Base-by-base conservation (phyloP, 2,888 invertebrate species). In the Apomyelois bistriatella region DNA sequence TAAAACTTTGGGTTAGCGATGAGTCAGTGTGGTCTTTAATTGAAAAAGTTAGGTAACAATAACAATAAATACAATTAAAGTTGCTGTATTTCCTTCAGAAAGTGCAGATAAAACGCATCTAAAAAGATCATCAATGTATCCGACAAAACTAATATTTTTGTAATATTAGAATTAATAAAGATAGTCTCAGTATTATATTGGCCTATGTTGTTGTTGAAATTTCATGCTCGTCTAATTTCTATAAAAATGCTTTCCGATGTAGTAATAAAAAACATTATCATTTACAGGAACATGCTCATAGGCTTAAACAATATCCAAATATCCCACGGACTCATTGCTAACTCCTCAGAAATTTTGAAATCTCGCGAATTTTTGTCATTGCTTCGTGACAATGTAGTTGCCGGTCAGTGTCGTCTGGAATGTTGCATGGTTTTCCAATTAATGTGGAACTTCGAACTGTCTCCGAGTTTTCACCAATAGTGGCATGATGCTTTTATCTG, bases 351-450 rank as follows among this genome's bases (percentile, higher is more conserved):
- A 2, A 30, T 62, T 63, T 68, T 62, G 58, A 62, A 70, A 69
- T 65, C 57, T 65, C 69, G 65, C 57, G 67, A 67, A 70, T 61
- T 65, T 57, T 60, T 80, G 79, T 84, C 85, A 83, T 87, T 88
- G 90, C 90, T 88, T 88, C 90, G 90, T 90, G 90, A 90, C 90
- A 90, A 90, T 90, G 90, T 89, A 89, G 88, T 86, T 90, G 89
- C 88, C 80, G 79, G 78, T 85, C 70, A 72, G 79, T 86, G 86
- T 87, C 76, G 77, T 80, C 71, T 71, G 71, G 76, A 58, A 66
- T 64, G 76, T 75, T 80, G 89, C 89, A 89, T 87, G 87, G 73
- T 82, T 82, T 82, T 76, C 64, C 57, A 68, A 59, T 68, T 72
- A 60, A 68, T 71, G 73, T 72, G 68, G 64, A 68, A 66, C 56